phyloP scores from a whole-genome alignment of 2,797 vertebrate genomes.

The Melanotaenia maccullochi region DNA sequence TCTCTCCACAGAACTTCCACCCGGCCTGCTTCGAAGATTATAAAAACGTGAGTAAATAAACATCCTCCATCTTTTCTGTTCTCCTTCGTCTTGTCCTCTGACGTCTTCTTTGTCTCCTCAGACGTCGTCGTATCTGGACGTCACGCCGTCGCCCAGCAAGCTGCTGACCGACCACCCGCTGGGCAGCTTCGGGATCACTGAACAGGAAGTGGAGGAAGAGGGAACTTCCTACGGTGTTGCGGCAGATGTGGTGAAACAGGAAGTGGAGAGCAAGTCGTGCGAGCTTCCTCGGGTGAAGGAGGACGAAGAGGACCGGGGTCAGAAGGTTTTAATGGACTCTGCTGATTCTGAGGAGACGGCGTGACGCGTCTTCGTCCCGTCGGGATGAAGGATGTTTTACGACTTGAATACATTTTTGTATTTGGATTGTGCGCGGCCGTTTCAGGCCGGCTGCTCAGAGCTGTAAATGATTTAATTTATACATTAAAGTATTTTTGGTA shows the following conservation, averaged over 20 bases:
- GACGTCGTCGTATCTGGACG: slow-evolving; percentile 91
- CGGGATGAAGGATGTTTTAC: slow-evolving; percentile 10
- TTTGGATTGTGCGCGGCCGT: slow-evolving; percentile 90
- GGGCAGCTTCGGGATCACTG: slow-evolving; percentile 87
- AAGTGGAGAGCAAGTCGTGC: slow-evolving; percentile 77
- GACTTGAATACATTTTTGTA: slow-evolving; percentile 99
- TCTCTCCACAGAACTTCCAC: slow-evolving; percentile 91
- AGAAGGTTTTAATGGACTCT: slow-evolving; percentile 67
- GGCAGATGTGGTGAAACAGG: slow-evolving; percentile 88
- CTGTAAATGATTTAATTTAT: slow-evolving; percentile 98
- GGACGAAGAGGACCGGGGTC: slow-evolving; percentile 72
- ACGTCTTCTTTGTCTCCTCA: slow-evolving; percentile 47
- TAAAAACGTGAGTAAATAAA: slow-evolving; percentile 88
- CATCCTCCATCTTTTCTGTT: too few relatives aligned
- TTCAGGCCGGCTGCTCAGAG: slow-evolving; percentile 84
- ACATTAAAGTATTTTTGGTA: slow-evolving; percentile 99
- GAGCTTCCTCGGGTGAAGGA: slow-evolving; percentile 81
- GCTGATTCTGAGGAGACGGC: slow-evolving; percentile 48
- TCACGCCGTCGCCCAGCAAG: slow-evolving; percentile 94
- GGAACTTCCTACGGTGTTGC: too few relatives aligned
- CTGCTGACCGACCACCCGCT: slow-evolving; percentile 92
- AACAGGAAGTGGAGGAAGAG: too few relatives aligned
- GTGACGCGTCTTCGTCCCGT: slow-evolving; percentile 9
- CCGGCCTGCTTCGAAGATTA: slow-evolving; percentile 98
- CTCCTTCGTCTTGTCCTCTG: background rate